Conservation (phyloP, 1,140 invertebrate species). For the Melitaea cinxia region DNA sequence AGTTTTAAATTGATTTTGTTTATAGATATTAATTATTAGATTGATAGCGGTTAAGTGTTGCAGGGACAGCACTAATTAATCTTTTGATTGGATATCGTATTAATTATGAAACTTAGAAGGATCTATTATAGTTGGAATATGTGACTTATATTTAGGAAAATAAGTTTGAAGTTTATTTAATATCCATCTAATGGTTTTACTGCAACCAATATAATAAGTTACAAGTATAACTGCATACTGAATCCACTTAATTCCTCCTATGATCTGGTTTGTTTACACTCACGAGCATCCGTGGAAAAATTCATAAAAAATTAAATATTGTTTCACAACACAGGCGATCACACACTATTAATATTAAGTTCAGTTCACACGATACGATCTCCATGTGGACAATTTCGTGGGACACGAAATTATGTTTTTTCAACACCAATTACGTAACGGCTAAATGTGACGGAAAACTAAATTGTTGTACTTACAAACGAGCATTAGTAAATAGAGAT, state of each 20-base stretch:
- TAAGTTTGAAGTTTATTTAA: slow-evolving; percentile 4
- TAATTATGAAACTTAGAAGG: slow-evolving; percentile 46
- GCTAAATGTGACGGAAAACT: slow-evolving; percentile 68
- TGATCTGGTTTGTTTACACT: slow-evolving; percentile 5
- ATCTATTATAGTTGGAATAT: not conserved
- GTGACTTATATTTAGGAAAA: not conserved
- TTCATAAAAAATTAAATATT: slow-evolving; percentile 68
- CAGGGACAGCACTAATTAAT: slow-evolving; percentile 65
- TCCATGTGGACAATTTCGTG: slow-evolving; percentile 61
- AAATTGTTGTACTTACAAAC: slow-evolving; percentile 55
- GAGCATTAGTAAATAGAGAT: slow-evolving; percentile 44
- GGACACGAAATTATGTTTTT: slow-evolving; percentile 71
- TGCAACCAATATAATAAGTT: slow-evolving; percentile 1
- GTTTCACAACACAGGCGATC: slow-evolving; percentile 55
- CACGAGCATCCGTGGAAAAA: slow-evolving; percentile 32
- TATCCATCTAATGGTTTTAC: not conserved
- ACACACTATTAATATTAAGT: slow-evolving; percentile 64
- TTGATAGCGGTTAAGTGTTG: slow-evolving; percentile 69
- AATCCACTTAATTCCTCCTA: not conserved
- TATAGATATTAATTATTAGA: slow-evolving; percentile 60
- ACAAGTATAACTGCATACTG: slow-evolving; percentile 7
- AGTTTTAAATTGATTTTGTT: slow-evolving; percentile 67
- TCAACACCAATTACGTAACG: slow-evolving; percentile 75
- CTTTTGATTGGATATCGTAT: slow-evolving; percentile 57
- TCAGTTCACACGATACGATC: slow-evolving; percentile 68